A percentile compares a stretch with the other conserved stretches of the same genome.
phyloP scores from a whole-genome alignment of 2,797 vertebrate species.

The Scyliorhinus canicula region DNA sequence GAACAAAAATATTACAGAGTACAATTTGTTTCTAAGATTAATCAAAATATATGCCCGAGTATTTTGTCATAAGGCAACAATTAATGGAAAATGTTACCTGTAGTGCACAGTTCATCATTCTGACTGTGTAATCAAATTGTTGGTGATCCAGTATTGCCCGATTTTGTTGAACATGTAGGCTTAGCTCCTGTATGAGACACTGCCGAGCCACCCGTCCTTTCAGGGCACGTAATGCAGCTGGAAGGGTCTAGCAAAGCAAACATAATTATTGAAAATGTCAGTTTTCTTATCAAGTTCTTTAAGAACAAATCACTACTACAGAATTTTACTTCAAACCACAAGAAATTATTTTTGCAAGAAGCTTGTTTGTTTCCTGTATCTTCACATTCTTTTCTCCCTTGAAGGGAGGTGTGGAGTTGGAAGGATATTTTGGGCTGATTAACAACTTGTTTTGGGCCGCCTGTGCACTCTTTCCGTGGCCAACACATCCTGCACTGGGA shows the following conservation, averaged over 20 bases:
- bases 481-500: neutral
- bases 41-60: neutral
- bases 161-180: slow-evolving; percentile 87
- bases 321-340: neutral
- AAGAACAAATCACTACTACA: neutral
- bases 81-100: slow-evolving; percentile 66
- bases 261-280: slow-evolving; percentile 28
- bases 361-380: neutral
- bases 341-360: neutral
- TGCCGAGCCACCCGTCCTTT: slow-evolving; percentile 90
- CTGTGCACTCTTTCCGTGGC: neutral
- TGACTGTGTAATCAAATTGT: slow-evolving; percentile 90
- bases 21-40: neutral
- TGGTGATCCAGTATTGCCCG: slow-evolving; percentile 91
- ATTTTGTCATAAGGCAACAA: neutral
- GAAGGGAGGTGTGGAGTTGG: no score
- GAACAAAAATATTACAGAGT: neutral
- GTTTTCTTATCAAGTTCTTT: neutral
- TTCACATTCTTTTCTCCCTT: neutral
- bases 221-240: slow-evolving; percentile 88
- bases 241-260: slow-evolving; percentile 69
- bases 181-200: slow-evolving; percentile 85
- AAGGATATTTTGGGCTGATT: neutral
- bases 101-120: slow-evolving; percentile 96
- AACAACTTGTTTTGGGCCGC: neutral